Base-by-base conservation (phyloP, 2,797 vertebrate genomes). In the Centropyge bicolor region DNA sequence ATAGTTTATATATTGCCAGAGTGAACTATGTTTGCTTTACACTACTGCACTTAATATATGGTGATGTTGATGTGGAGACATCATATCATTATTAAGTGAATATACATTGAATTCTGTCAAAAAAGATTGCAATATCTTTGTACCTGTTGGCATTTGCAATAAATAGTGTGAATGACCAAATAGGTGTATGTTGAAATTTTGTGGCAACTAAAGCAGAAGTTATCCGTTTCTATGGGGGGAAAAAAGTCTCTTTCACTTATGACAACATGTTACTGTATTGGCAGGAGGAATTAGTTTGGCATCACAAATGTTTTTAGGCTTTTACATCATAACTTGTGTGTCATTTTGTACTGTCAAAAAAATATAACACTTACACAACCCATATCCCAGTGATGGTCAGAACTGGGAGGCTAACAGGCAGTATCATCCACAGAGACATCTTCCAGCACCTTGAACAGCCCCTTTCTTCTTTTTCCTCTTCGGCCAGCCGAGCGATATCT, bases 371-470 rank as follows among this genome's bases (percentile, higher is more conserved):
- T 97, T 94, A 97, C 97, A 97, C 97, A 75, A 98, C 96, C 96
- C 97, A 97, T 93, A 97, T 97, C 82, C 97, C 97, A 69, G 96
- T 96, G 95, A 98, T 97, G 92, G 96, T 97, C 79, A 97, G 92
- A 79, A 94, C 96, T 48, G 97, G 96, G 64, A 97, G 95, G 81
- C 96, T 96, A 84, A 97, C 80, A 22, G 97, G 97, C 89, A 97
- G 93, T 76, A 97, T 94, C 88, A 95, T 93, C 97, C 97, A 97
- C 55, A 96, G 92, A 83, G 97, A 96, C 97, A 97, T 97, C 74
- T 88, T 91, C 79, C 80, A 84, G 80, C 80, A 84, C 82, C 74
- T 78, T 38, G 16, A 81, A 60, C 71, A 70, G 74, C 59, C 77
- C 64, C 81, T 89, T 91, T 93, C 92, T 89, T 95, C 90, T 93